These are phyloP conservation scores for Dolichopus griseipennis DNA, from an alignment of 2,888 invertebrate species.

Conservation along the genomic window DNA sequence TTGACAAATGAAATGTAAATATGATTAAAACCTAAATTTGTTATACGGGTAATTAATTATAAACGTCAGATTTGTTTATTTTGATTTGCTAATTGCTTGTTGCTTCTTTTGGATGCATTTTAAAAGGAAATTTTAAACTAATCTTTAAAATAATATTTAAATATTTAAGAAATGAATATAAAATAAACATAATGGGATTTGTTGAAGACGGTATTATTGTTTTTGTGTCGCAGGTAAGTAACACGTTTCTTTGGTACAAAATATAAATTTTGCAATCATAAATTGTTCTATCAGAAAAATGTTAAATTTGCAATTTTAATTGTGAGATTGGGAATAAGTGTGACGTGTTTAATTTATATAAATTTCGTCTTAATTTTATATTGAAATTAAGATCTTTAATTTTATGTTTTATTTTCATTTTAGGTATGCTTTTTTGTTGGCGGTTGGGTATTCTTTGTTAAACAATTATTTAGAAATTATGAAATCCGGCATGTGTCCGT, in stretches of 20 bases:
- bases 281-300: too few relatives aligned
- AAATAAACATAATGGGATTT: constrained; percentile 58
- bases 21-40: too few relatives aligned
- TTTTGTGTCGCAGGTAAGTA: constrained; percentile 65
- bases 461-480: constrained; percentile 92
- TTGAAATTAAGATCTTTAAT: neutral
- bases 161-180: neutral
- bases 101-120: constrained; percentile 1
- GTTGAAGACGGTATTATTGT: constrained; percentile 75
- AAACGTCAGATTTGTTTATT: neutral
- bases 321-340: neutral
- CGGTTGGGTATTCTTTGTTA: constrained; percentile 98
- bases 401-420: constrained; percentile 35
- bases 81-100: neutral
- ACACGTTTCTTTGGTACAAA: too few relatives aligned
- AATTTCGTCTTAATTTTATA: neutral
- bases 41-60: too few relatives aligned
- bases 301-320: too few relatives aligned
- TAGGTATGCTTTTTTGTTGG: constrained; percentile 90
- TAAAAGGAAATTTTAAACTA: neutral
- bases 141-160: neutral
- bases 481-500: constrained; percentile 93
- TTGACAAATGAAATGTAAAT: too few relatives aligned
- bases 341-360: neutral
- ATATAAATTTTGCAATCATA: too few relatives aligned